Percentiles rank a stretch among this genome's conserved stretches.
These are phyloP conservation scores for Sebastes melanostomus DNA, from an alignment of 2,797 vertebrate genomes.

Conservation along the genomic window DNA sequence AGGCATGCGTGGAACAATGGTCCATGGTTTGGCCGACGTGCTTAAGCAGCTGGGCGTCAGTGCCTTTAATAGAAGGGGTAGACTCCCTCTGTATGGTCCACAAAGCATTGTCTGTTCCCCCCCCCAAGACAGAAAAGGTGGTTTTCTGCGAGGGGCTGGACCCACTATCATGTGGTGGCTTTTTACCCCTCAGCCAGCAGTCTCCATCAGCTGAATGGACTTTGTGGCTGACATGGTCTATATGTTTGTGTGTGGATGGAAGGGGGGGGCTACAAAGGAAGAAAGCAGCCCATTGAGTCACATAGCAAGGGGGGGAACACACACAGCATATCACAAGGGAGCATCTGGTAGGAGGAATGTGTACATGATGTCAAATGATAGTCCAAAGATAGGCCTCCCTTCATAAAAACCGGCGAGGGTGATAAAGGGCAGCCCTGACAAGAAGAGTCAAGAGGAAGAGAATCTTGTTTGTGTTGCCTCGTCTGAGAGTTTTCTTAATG, in stretches of 20 bases:
- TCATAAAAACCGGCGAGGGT: slow-evolving; percentile 69
- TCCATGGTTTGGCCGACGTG: slow-evolving; percentile 82
- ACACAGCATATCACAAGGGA: slow-evolving; percentile 83
- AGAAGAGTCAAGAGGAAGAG: slow-evolving; percentile 68
- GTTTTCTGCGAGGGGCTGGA: slow-evolving; percentile 71
- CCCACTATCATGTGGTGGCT: slow-evolving; percentile 80
- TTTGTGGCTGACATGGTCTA: slow-evolving; percentile 77
- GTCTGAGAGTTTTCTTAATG: slow-evolving; percentile 67
- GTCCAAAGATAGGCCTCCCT: slow-evolving; percentile 80
- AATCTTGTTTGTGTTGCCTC: slow-evolving; percentile 74
- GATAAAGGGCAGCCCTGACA: slow-evolving; percentile 74
- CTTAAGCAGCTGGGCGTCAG: slow-evolving; percentile 86
- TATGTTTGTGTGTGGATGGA: slow-evolving; percentile 76
- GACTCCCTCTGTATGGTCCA: slow-evolving; percentile 77
- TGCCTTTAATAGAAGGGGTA: slow-evolving; percentile 81
- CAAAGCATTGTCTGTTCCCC: slow-evolving; percentile 85
- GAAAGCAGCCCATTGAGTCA: slow-evolving; percentile 80
- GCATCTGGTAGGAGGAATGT: slow-evolving; percentile 82
- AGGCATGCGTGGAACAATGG: slow-evolving; percentile 82
- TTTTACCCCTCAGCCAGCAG: slow-evolving; percentile 64
- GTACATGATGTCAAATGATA: slow-evolving; percentile 83
- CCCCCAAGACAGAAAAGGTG: slow-evolving; percentile 77
- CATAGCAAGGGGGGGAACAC: slow-evolving; percentile 68
- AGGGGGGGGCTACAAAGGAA: slow-evolving; percentile 57
- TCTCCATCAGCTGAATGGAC: slow-evolving; percentile 76